Evolutionary conservation across 2,888 invertebrate species (phyloP).

Genomic region (Drosophila buzzatii): DNA sequence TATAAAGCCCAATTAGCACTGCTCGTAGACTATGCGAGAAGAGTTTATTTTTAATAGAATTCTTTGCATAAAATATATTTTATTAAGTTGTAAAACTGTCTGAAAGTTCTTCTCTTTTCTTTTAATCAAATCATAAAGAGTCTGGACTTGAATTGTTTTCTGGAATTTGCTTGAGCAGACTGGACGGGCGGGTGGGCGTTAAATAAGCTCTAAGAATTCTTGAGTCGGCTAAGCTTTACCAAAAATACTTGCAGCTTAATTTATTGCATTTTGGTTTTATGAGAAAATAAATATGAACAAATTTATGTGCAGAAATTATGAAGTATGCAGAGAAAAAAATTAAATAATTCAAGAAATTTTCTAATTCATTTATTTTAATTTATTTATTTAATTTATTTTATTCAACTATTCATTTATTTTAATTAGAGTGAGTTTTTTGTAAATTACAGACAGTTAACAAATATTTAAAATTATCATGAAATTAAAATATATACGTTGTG

Average conservation of each 20-base stretch:
- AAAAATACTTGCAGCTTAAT: background rate
- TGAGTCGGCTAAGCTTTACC: background rate
- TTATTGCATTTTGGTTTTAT: background rate
- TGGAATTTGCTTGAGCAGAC: background rate
- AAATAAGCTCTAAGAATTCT: background rate
- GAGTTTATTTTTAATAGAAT: slow-evolving; percentile 8
- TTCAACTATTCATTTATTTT: too few species aligned
- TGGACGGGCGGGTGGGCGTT: background rate
- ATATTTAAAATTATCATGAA: too few species aligned
- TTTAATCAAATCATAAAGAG: slow-evolving; percentile 13
- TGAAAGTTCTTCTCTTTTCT: background rate
- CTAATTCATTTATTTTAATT: too few species aligned
- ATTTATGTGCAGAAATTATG: background rate
- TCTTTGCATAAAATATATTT: slow-evolving; percentile 8
- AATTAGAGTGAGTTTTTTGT: too few species aligned
- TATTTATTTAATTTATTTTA: too few species aligned
- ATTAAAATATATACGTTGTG: too few species aligned
- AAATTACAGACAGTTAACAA: too few species aligned
- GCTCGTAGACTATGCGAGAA: background rate
- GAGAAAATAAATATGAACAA: background rate
- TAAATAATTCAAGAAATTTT: too few species aligned
- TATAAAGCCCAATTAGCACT: slow-evolving; percentile 7
- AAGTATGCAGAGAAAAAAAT: background rate
- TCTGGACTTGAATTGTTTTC: slow-evolving; percentile 9
- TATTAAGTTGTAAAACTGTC: slow-evolving; percentile 7